A percentile compares a stretch with the other conserved stretches of the same genome.
phyloP scores from a whole-genome alignment of 1,140 invertebrate species.

The Phenacoccus solenopsis region DNA sequence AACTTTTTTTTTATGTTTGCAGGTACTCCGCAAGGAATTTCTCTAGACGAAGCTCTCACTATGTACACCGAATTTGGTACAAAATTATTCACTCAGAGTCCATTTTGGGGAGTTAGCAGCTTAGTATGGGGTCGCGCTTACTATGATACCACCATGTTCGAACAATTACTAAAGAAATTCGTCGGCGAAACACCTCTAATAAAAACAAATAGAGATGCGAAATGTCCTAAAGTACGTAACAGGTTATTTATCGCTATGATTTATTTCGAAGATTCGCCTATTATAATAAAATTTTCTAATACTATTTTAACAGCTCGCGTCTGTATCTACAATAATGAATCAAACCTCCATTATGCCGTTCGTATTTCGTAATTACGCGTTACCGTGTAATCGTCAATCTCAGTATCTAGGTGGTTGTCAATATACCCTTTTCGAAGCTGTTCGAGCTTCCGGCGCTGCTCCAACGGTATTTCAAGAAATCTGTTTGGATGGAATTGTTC shows the following conservation, averaged over 20 bases:
- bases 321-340: slow-evolving; percentile 72
- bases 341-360: slow-evolving; percentile 64
- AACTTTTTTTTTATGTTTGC: background rate
- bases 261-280: background rate
- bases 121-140: slow-evolving; percentile 78
- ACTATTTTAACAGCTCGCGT: slow-evolving; percentile 44
- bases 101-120: slow-evolving; percentile 58
- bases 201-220: slow-evolving; percentile 43
- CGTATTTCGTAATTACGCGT: slow-evolving; percentile 80
- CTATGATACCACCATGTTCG: slow-evolving; percentile 79
- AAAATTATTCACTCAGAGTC: slow-evolving; percentile 57
- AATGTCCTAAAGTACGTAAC: slow-evolving; percentile 46
- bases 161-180: slow-evolving; percentile 60
- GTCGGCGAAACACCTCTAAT: slow-evolving; percentile 54
- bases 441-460: slow-evolving; percentile 80
- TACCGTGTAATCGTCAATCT: slow-evolving; percentile 56
- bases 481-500: slow-evolving; percentile 55
- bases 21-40: slow-evolving; percentile 38
- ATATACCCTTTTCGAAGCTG: slow-evolving; percentile 72
- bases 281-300: background rate
- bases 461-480: slow-evolving; percentile 88
- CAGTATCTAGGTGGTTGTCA: slow-evolving; percentile 65
- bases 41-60: slow-evolving; percentile 46
- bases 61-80: slow-evolving; percentile 55
- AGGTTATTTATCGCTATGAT: background rate